Evolutionary conservation across 2,888 invertebrate genomes (phyloP).

Genomic region (Dasypogon diadema): DNA sequence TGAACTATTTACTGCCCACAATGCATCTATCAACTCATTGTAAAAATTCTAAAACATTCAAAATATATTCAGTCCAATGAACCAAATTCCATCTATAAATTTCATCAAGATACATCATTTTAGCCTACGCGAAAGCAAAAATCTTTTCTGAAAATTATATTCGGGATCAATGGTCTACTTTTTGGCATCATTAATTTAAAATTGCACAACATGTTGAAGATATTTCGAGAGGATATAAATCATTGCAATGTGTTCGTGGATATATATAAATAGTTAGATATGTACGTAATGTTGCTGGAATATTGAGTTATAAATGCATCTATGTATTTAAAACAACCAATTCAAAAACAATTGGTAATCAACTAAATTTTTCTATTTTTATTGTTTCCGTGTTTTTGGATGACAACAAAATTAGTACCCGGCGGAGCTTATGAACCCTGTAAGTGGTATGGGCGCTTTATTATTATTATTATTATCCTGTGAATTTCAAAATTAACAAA

Average conservation of each 20-base stretch:
- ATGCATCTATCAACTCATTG: too few relatives aligned
- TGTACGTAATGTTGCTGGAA: too few relatives aligned
- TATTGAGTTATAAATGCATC: background rate
- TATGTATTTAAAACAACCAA: background rate
- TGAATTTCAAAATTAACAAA: conserved; percentile 57
- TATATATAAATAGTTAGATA: too few relatives aligned
- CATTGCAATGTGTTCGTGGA: conserved; percentile 11
- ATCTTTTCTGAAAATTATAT: background rate
- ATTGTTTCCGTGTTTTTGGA: conserved; percentile 51
- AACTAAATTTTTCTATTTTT: conserved; percentile 57
- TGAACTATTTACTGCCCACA: too few relatives aligned
- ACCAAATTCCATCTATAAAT: too few relatives aligned
- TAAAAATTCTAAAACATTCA: too few relatives aligned
- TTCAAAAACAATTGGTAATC: conserved; percentile 43
- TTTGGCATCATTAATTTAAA: too few relatives aligned
- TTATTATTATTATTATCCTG: conserved; percentile 56
- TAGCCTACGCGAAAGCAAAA: background rate
- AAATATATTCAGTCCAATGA: too few relatives aligned
- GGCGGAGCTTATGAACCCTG: conserved; percentile 68
- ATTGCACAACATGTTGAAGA: background rate
- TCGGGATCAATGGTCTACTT: background rate
- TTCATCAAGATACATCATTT: background rate
- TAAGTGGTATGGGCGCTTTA: conserved; percentile 70
- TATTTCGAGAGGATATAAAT: background rate
- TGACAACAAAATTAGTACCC: conserved; percentile 61